Evolutionary conservation across 2,888 invertebrate genomes (phyloP), one percentile per base, ranked within the genome.

Genomic region (Clistopyga incitator): DNA sequence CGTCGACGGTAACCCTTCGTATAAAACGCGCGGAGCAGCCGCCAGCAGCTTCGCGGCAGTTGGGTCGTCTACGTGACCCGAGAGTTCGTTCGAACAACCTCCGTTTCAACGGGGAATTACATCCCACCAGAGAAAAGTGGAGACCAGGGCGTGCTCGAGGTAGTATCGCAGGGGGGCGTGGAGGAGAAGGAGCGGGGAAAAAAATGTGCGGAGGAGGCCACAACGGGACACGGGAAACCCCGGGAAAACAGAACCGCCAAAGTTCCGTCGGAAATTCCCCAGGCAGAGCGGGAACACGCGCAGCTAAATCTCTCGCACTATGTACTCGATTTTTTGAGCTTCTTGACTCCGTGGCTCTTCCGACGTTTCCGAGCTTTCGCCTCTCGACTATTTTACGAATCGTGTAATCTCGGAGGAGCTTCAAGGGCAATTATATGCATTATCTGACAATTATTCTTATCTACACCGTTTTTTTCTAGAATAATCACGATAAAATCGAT

Each of bases 51-150:
- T 89, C 90, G 87, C 89, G 88, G 90, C 90, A 87, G 90, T 90
- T 89, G 88, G 91, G 90, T 90, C 88, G 88, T 86, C 89, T 89
- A 91, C 90, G 90, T 90, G 91, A 90, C 90, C 90, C 89, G 82
- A 85, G 90, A 90, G 87, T 87, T 90, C 86, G 87, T 85, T 84
- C 88, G 87, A 88, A 91, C 87, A 91, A 88, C 88, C 88, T 87
- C 89, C 90, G 88, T 90, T 90, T 89, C 90, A 89, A 90, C 87
- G 87, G 87, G 86, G 88, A 90, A 90, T 90, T 91, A 90, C 90
- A 87, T 89, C 87, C 74, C 82, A 82, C 59, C 67, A 50, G 81
- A 76, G 74, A 79, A 84, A 79, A 84, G 80, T 84, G 82, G 85
- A 81, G 79, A 77, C 67, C 76, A 38, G 54, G 54, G 70, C 61